phyloP scores from a whole-genome alignment of 2,113 vertebrate species.

The Electrona antarctica region DNA sequence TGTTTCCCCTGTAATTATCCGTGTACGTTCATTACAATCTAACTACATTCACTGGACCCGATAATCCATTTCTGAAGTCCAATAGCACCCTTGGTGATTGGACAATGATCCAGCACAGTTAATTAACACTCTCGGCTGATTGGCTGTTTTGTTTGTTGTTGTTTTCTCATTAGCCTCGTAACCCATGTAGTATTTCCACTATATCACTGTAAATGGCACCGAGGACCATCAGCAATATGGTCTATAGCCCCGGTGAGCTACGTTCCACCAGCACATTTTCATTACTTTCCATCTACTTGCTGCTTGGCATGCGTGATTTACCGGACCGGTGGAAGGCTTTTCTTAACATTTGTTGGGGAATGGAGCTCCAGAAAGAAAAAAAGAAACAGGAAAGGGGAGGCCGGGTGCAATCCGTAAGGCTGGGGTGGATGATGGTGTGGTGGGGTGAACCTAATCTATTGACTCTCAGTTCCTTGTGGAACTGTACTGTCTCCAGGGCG shows the following conservation, averaged over 20 bases:
- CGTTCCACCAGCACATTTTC: conserved; percentile 35
- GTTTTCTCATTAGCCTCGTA: not conserved
- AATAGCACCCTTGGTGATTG: conserved; percentile 56
- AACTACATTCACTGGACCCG: conserved; percentile 35
- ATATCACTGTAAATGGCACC: conserved; percentile 29
- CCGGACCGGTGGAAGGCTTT: conserved; percentile 38
- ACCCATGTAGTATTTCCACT: conserved; percentile 25
- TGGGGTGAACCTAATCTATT: conserved; percentile 12
- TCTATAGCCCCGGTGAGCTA: conserved; percentile 21
- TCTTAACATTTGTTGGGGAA: conserved; percentile 41
- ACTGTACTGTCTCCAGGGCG: conserved; percentile 4
- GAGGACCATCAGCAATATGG: conserved; percentile 19
- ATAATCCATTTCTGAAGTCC: conserved; percentile 42
- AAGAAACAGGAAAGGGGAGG: no score
- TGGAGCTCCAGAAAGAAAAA: conserved; percentile 18
- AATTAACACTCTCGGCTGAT: conserved; percentile 42
- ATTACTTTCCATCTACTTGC: conserved; percentile 32
- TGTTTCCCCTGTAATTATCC: conserved; percentile 15
- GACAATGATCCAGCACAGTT: conserved; percentile 49
- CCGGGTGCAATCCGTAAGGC: no score
- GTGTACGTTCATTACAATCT: conserved; percentile 36
- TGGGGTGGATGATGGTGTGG: no score
- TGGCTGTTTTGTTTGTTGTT: not conserved
- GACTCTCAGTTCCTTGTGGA: conserved; percentile 44
- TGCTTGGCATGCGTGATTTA: conserved; percentile 47